These are phyloP conservation scores for Zaprionus vittiger DNA, from an alignment of 1,140 invertebrate genomes.

Conservation along the genomic window DNA sequence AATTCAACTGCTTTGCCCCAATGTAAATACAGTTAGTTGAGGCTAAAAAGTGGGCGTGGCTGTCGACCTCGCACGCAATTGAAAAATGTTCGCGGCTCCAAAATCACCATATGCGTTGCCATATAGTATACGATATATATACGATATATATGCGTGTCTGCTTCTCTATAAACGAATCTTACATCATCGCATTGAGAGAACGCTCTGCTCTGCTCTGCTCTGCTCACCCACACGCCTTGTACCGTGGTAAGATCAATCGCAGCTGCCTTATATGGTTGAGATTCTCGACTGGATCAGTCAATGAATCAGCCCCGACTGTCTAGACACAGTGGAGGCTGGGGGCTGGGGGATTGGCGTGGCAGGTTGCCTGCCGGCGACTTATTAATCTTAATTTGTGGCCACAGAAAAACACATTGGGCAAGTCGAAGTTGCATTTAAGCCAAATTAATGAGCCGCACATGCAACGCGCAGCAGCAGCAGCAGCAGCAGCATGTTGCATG, in stretches of 20 bases:
- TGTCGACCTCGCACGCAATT: slow-evolving; percentile 71
- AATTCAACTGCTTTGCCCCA: slow-evolving; percentile 42
- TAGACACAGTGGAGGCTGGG: slow-evolving; percentile 16
- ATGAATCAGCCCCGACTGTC: slow-evolving; percentile 37
- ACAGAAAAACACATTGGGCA: not conserved
- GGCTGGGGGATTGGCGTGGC: not conserved
- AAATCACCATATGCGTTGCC: slow-evolving; percentile 1
- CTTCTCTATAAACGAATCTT: slow-evolving; percentile 50
- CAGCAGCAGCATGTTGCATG: not conserved
- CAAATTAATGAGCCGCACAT: slow-evolving; percentile 37
- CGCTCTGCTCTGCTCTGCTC: not conserved
- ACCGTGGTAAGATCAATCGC: slow-evolving; percentile 34
- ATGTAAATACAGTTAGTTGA: slow-evolving; percentile 50
- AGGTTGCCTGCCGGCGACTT: slow-evolving; percentile 34
- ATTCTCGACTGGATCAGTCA: slow-evolving; percentile 1
- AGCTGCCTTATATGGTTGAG: slow-evolving; percentile 25
- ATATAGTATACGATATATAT: not conserved
- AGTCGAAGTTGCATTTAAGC: slow-evolving; percentile 30
- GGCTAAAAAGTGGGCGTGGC: slow-evolving; percentile 55
- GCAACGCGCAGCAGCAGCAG: slow-evolving; percentile 15
- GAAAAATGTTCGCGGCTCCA: slow-evolving; percentile 31
- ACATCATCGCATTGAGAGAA: slow-evolving; percentile 54
- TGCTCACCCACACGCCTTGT: not conserved
- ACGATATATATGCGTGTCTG: not conserved
- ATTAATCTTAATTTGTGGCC: slow-evolving; percentile 51